Conservation (phyloP, 2,797 vertebrate genomes). For the Lycodopsis pacificus region DNA sequence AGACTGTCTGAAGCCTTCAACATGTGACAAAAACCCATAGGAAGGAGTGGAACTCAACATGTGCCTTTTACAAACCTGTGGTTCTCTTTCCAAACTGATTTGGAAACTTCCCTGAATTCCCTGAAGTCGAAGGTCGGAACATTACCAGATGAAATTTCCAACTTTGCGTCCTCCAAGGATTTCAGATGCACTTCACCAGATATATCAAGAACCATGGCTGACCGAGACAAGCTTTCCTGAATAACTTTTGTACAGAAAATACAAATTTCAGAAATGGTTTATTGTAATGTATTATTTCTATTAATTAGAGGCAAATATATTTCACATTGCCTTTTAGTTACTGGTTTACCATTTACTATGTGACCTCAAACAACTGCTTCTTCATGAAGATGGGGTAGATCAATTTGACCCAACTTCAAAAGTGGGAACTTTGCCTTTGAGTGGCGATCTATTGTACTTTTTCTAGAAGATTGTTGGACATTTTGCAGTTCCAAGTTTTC, state of each 20-base stretch:
- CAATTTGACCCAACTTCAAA: background rate
- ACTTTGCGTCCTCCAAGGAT: background rate
- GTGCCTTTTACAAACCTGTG: background rate
- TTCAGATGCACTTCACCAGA: too few relatives aligned
- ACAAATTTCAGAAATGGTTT: background rate
- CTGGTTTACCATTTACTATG: too few relatives aligned
- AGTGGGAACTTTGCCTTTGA: background rate
- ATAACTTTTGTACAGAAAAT: background rate
- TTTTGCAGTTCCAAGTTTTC: too few relatives aligned
- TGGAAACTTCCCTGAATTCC: background rate
- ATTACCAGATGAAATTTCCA: background rate
- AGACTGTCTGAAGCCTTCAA: conserved; percentile 33
- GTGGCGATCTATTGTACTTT: too few relatives aligned
- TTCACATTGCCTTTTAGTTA: background rate
- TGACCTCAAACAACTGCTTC: background rate
- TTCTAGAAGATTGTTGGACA: too few relatives aligned
- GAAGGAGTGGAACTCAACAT: background rate
- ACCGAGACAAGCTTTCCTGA: too few relatives aligned
- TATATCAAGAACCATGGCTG: too few relatives aligned
- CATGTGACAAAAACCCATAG: conserved; percentile 17
- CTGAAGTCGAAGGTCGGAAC: background rate
- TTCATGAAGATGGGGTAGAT: background rate
- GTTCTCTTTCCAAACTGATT: background rate
- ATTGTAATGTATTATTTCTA: background rate
- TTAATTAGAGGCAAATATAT: background rate